phyloP scores from a whole-genome alignment of 1,140 invertebrate genomes.

The Ceratosolen fusciceps region DNA sequence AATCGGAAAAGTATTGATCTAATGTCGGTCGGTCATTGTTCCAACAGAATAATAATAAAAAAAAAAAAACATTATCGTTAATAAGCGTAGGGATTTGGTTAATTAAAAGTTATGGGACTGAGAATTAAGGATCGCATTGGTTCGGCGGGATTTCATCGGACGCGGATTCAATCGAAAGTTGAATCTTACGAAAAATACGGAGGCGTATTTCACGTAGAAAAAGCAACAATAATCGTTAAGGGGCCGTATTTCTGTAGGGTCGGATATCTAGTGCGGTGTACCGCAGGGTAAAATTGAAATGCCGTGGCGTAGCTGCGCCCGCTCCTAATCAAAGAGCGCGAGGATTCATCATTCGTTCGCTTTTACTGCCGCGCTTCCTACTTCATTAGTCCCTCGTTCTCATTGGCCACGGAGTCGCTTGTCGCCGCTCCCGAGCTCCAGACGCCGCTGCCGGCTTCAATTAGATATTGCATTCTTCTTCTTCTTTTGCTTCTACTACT shows the following conservation, averaged over 20 bases:
- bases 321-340: constrained; percentile 47
- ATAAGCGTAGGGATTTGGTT: too few relatives aligned
- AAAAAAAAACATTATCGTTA: too few relatives aligned
- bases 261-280: constrained; percentile 31
- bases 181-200: too few relatives aligned
- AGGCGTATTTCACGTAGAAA: too few relatives aligned
- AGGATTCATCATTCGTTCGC: too few relatives aligned
- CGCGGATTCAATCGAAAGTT: not conserved
- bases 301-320: not conserved
- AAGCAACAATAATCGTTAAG: constrained; percentile 17
- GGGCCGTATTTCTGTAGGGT: constrained; percentile 14
- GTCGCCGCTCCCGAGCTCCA: not conserved
- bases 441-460: not conserved
- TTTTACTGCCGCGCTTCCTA: constrained; percentile 44
- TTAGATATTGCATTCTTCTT: too few relatives aligned
- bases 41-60: too few relatives aligned
- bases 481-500: too few relatives aligned
- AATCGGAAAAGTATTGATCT: too few relatives aligned
- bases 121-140: not conserved
- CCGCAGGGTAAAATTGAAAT: constrained; percentile 44
- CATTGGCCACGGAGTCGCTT: not conserved
- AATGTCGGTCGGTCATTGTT: too few relatives aligned
- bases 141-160: not conserved
- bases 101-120: too few relatives aligned
- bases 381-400: constrained; percentile 40